Evolutionary conservation across 2,888 invertebrate genomes (phyloP), one percentile per base, ranked within the genome.

Genomic region (Scaptodrosophila latifasciaeformis): DNA sequence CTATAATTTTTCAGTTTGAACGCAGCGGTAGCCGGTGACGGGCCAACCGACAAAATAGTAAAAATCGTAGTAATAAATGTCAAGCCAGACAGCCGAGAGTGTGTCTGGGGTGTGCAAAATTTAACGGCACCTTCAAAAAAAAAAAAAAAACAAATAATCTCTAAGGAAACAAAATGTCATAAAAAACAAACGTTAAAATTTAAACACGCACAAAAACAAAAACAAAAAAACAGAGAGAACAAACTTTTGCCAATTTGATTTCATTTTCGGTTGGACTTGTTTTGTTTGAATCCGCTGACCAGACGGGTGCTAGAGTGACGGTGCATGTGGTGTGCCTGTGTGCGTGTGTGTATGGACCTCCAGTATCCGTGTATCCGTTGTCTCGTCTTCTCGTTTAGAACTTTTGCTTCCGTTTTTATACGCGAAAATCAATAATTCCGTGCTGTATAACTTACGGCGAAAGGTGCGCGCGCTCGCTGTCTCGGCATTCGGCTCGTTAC

Each of bases 361-460:
- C n/a, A n/a, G n/a, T n/a, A n/a, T n/a, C n/a, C n/a, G n/a, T n/a
- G n/a, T n/a, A n/a, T n/a, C n/a, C n/a, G n/a, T n/a, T n/a, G n/a
- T 5, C 24, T 24, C 18, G 10, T 12, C 17, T 10, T 17, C 15
- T 12, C 9, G 37, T 37, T 17, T 37, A 17, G 37, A 37, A 9
- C 18, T 7, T 37, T 79, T 66, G 77, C 72, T 79, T 76, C 80
- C 72, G 80, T 77, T 15, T 24, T 24, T 76, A 63, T 68, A 69
- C 59, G 59, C 62, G 54, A 83, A 83, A 83, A 83, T 83, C 83
- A 65, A 83, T 83, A 83, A 82, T 79, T 83, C 70, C 81, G 82
- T 83, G 81, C 81, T 83, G 83, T 84, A 83, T 83, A 75, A 80
- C 75, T 82, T 82, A 82, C 82, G 81, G 78, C 76, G 71, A 83